Conservation (phyloP, 53 echinoderm and acorn worm species). For the Holothuria scabra region DNA sequence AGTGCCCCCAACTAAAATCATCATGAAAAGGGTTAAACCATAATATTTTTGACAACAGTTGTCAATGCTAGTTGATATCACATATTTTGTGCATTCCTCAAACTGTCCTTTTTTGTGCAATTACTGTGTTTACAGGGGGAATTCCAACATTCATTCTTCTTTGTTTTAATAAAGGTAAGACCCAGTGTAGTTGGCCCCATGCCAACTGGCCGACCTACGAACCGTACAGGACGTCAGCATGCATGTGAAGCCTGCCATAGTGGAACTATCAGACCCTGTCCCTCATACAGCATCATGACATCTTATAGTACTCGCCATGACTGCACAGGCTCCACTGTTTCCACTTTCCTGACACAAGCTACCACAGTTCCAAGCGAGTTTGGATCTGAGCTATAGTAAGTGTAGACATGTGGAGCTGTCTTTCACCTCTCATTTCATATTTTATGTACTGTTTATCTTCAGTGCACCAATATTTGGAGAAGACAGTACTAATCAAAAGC, state of each 20-base stretch:
- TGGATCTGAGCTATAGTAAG: constrained; percentile 41
- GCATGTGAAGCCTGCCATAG: constrained; percentile 77
- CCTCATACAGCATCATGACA: constrained; percentile 66
- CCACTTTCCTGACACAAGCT: constrained; percentile 87
- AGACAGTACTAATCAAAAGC: no score
- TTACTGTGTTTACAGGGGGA: background rate
- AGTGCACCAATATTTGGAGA: no score
- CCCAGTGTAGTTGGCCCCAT: constrained; percentile 47
- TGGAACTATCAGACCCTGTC: constrained; percentile 87
- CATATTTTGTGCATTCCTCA: no score
- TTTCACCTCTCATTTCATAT: no score
- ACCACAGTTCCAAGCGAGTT: constrained; percentile 42
- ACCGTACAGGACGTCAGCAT: constrained; percentile 58
- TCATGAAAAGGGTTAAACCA: no score
- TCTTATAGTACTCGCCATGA: constrained; percentile 69
- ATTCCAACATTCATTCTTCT: background rate
- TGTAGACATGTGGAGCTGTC: background rate
- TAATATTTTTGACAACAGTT: no score
- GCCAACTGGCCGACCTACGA: constrained; percentile 25
- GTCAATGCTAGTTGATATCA: no score
- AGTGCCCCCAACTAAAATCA: no score
- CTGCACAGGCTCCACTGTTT: constrained; percentile 90
- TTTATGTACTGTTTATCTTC: no score
- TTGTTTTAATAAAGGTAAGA: background rate
- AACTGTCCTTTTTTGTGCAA: no score